Percentiles rank a stretch among this genome's conserved stretches.
These are phyloP conservation scores for Xenopus petersii DNA, from an alignment of 2,797 vertebrate species.

Conservation along the genomic window DNA sequence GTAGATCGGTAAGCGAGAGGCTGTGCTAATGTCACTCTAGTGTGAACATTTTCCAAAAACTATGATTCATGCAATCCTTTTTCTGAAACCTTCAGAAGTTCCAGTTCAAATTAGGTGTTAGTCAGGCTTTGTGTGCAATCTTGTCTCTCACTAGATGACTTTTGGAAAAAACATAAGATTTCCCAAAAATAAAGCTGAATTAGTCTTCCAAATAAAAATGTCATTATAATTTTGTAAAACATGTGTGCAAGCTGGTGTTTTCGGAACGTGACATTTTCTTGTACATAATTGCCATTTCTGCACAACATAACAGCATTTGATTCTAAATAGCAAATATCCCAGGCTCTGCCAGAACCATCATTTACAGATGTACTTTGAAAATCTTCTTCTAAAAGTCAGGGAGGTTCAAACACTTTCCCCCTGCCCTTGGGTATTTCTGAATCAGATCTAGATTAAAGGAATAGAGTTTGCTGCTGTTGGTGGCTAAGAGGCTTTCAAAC, in stretches of 20 bases:
- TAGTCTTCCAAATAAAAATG: background rate
- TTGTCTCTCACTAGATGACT: background rate
- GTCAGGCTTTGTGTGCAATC: no score
- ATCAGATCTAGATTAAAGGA: conserved; percentile 41
- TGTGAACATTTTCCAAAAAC: no score
- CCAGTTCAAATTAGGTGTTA: no score
- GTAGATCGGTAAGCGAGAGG: no score
- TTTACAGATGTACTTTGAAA: conserved; percentile 44
- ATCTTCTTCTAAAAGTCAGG: conserved; percentile 29
- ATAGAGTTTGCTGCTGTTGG: conserved; percentile 12
- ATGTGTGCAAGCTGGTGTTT: background rate
- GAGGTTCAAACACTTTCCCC: conserved; percentile 32
- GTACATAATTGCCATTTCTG: background rate
- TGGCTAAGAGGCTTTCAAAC: conserved; percentile 20
- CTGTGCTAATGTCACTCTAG: no score
- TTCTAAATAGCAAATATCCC: conserved; percentile 34
- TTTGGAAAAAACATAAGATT: background rate
- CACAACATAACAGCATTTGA: background rate
- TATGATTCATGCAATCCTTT: no score
- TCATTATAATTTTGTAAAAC: background rate
- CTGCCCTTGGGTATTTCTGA: conserved; percentile 32
- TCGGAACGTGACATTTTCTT: background rate
- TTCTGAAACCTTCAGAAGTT: no score
- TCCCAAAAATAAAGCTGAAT: no score
- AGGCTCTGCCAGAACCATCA: conserved; percentile 15